These are phyloP conservation scores for Eilema depressum DNA, from an alignment of 2,888 invertebrate genomes.

Conservation along the genomic window DNA sequence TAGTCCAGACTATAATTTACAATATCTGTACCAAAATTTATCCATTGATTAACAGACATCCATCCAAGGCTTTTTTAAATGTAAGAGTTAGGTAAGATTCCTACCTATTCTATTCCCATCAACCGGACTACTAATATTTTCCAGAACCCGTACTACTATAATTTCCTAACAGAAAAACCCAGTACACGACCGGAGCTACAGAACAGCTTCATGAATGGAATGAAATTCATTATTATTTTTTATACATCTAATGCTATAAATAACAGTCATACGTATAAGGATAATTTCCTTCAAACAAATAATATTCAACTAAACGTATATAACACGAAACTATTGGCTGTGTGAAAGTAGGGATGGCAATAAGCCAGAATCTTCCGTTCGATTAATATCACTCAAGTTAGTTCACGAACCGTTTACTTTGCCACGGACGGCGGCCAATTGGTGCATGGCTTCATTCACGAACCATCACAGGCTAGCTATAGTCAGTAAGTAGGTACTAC, in stretches of 20 bases:
- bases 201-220: too few relatives aligned
- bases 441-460: conserved; percentile 6
- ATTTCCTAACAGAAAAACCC: too few relatives aligned
- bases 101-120: too few relatives aligned
- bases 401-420: conserved; percentile 38
- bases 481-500: too few relatives aligned
- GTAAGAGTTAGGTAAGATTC: too few relatives aligned
- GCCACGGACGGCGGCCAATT: conserved; percentile 23
- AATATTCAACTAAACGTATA: neutral
- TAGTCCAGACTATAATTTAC: neutral
- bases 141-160: too few relatives aligned
- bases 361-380: conserved; percentile 41
- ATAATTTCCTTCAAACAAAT: neutral
- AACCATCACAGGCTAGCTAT: conserved; percentile 1
- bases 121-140: too few relatives aligned
- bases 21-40: too few relatives aligned
- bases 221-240: too few relatives aligned
- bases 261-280: neutral
- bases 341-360: conserved; percentile 32
- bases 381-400: conserved; percentile 37
- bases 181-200: too few relatives aligned
- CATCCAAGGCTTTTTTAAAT: too few relatives aligned
- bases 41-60: too few relatives aligned
- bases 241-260: neutral
- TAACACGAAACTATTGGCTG: neutral